Base-by-base conservation (phyloP, 2,113 vertebrate species). In the Proterorhinus semilunaris region DNA sequence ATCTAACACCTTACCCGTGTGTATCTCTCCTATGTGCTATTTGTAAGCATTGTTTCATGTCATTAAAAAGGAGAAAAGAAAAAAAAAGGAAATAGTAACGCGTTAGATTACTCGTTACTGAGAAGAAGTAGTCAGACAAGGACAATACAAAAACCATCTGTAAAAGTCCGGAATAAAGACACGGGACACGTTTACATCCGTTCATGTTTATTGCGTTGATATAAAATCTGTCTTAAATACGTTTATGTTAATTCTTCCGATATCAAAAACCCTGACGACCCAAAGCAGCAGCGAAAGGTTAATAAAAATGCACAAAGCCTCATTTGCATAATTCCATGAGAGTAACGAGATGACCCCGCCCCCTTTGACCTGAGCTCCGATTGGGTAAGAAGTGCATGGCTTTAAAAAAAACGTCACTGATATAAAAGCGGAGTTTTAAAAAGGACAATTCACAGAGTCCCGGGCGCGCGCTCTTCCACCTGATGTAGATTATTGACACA, bases 201-300 rank as follows among this genome's bases (percentile, higher is more conserved):
- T 16, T 53, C 51, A 55, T 36, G 9, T 57, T 57, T 57, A 57
- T 57, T 57, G 9, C 4, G 9, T 57, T 57, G 21, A 21, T 57
- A 57, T 57, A 57, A 57, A 57, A 57, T 57, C 54, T 53, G 52
- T 57, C 21, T 58, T 58, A 58, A 58, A 58, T 58, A 58, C 27
- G 6, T 58, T 10, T 58, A 7, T 47, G 17, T 27, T 36, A 58
- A 58, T 58, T 42, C 12, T 42, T 42, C 21, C 55, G 42, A 36
- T 16, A 53, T 53, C 10, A 10, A 58, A 58, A 53, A 42, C 55
- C 55, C 27, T 42, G 27, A 42, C 6, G 11, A 42, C 21, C 21
- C 21, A 11, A 58, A 58, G 55, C 55, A 42, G 27, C 27, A 12
- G 46, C 46, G 46, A 47, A 12, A 6, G 10, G 27, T 36, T 11